Conservation (phyloP, 2,113 vertebrate species). For the Saiga tatarica region DNA sequence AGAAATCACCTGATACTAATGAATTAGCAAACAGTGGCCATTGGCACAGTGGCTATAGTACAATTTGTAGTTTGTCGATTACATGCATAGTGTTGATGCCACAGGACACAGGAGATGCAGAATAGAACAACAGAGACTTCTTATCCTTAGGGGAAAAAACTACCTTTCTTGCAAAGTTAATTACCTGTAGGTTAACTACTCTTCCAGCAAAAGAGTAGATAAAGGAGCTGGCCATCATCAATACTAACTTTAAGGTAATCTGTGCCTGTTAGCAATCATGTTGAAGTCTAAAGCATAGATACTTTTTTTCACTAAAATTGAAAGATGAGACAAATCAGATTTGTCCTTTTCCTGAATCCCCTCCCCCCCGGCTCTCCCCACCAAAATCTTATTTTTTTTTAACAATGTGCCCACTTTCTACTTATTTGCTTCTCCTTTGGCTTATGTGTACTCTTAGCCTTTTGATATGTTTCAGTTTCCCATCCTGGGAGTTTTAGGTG, state of each 20-base stretch:
- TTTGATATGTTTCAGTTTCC: neutral
- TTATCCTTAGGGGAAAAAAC: neutral
- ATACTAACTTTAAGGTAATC: neutral
- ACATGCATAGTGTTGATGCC: neutral
- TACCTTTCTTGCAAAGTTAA: neutral
- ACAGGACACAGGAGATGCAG: neutral
- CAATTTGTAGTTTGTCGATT: neutral
- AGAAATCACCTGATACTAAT: neutral
- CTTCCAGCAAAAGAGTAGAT: neutral
- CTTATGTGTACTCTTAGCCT: neutral
- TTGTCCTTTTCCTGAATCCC: neutral
- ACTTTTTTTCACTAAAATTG: neutral
- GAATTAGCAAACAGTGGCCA: neutral
- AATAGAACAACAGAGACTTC: neutral
- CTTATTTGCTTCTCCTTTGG: neutral
- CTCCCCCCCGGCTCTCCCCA: neutral
- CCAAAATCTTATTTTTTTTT: neutral
- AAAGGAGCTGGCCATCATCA: neutral
- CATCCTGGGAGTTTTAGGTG: neutral
- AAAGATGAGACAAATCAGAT: neutral
- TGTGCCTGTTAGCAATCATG: neutral
- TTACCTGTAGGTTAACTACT: neutral
- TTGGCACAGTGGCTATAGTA: neutral
- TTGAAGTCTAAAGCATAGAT: neutral
- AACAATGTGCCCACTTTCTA: neutral